phyloP scores from a whole-genome alignment of 1,140 invertebrate genomes.

The Saccostrea cuccullata region DNA sequence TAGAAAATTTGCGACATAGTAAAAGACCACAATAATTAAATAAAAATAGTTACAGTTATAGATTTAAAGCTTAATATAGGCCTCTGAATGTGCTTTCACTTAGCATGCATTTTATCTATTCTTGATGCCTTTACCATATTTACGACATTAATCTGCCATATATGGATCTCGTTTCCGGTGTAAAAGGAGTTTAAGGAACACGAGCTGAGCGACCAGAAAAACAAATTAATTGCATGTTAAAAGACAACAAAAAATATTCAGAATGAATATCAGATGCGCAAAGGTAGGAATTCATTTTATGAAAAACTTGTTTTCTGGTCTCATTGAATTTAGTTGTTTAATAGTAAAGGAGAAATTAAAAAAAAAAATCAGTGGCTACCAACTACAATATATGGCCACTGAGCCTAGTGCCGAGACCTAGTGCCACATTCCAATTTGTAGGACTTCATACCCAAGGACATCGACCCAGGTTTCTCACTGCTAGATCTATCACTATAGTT shows the following conservation, averaged over 20 bases:
- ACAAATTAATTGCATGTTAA: too few relatives aligned
- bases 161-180: neutral
- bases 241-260: constrained; percentile 18
- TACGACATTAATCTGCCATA: neutral
- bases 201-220: neutral
- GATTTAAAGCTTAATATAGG: neutral
- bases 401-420: too few relatives aligned
- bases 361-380: too few relatives aligned
- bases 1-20: neutral
- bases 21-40: neutral
- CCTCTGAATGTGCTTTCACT: neutral
- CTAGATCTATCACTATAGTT: too few relatives aligned
- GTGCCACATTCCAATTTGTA: too few relatives aligned
- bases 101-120: too few relatives aligned
- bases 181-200: neutral
- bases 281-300: constrained; percentile 45
- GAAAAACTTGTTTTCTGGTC: too few relatives aligned
- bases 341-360: neutral
- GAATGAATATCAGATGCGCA: constrained; percentile 62
- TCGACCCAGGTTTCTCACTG: too few relatives aligned
- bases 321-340: neutral
- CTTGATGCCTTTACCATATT: neutral
- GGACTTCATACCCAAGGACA: too few relatives aligned
- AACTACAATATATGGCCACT: too few relatives aligned
- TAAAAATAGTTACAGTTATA: neutral